Evolutionary conservation across 2,797 vertebrate genomes (phyloP), one percentile per base, ranked within the genome.

Genomic region (Salmo trutta): DNA sequence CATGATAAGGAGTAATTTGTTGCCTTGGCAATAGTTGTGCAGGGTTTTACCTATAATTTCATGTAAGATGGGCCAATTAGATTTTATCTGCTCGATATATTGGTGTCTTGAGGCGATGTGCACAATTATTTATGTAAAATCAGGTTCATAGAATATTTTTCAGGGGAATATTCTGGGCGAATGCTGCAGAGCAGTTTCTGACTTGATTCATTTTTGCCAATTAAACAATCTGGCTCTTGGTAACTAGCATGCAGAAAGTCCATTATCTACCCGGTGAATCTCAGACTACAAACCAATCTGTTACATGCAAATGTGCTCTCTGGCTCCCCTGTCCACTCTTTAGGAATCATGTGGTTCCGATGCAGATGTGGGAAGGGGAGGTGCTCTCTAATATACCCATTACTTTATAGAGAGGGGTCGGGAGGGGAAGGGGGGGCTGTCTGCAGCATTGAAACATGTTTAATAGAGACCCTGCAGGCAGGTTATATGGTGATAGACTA

Each of bases 171-270:
- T 29, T 16, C 80, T 75, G 73, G 75, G 70, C 80, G 81, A 72
- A 47, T 77, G 21, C 21, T 14, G 36, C 24, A 65, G 27, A 15
- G 36, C 87, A 83, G 84, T 82, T 85, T 81, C 52, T 14, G 68
- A 75, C 77, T 83, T 90, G 81, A 92, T 89, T 89, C 83, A 89
- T 90, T 90, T 86, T 84, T 81, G 52, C 78, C 82, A 88, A 88
- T 86, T 91, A 90, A 89, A 81, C 80, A 89, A 82, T 88, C 77
- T 85, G 80, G 77, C 82, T 87, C 77, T 82, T 86, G 84, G 87
- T 78, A 81, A 73, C 76, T n/a, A 68, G 4, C 66, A 31, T 24
- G 12, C 29, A 24, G n/a, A 56, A 29, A 41, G 53, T n/a, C 29
- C 29, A 17, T 65, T 62, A 68, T 16, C 53, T 77, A 53, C 65